Percentiles rank a stretch among this genome's conserved stretches.
These are phyloP conservation scores for Lepidochrysops patricia DNA, from an alignment of 2,888 invertebrate species.

Conservation along the genomic window DNA sequence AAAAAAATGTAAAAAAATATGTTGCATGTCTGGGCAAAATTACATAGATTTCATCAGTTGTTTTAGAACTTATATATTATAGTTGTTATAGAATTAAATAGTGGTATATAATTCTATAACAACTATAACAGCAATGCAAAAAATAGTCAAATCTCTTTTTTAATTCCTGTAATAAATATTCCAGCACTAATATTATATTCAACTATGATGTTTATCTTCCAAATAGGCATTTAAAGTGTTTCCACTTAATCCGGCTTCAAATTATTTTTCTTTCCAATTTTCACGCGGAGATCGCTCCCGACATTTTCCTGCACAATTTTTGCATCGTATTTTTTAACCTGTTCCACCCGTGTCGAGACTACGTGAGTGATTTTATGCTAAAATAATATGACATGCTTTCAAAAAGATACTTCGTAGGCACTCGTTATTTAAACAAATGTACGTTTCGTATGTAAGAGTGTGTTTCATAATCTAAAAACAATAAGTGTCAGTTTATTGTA, in stretches of 20 bases:
- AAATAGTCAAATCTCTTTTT: not conserved
- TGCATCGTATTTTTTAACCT: not conserved
- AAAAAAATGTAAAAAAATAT: no score
- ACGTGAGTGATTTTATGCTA: not conserved
- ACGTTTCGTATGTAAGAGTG: no score
- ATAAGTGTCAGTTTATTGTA: no score
- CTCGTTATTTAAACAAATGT: no score
- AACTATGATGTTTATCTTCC: not conserved
- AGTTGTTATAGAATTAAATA: no score
- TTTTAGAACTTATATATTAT: no score
- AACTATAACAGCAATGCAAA: no score
- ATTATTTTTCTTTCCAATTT: not conserved
- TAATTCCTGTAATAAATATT: no score
- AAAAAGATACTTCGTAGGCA: not conserved
- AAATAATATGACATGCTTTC: not conserved
- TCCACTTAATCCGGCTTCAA: constrained; percentile 6
- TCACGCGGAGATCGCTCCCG: not conserved
- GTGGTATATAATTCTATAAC: no score
- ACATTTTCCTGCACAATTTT: not conserved
- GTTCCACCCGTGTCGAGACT: not conserved
- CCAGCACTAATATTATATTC: not conserved
- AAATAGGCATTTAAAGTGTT: not conserved
- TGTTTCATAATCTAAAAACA: no score
- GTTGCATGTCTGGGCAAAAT: no score
- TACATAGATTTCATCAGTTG: no score